These are phyloP conservation scores for Meteorus sp. DNA, from an alignment of 1,140 invertebrate species.

Conservation along the genomic window DNA sequence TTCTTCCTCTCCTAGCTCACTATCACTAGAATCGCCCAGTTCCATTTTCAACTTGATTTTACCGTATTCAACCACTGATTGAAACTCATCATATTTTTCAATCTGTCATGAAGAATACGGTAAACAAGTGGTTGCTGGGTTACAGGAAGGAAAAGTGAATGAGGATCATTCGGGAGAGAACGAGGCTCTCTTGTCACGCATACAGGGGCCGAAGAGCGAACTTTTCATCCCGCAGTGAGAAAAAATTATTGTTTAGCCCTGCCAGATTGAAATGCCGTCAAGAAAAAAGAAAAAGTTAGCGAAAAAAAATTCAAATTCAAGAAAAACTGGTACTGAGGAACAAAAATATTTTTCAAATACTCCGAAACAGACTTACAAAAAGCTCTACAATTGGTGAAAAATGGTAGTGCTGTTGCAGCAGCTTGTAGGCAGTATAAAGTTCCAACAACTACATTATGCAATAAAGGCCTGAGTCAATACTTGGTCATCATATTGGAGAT, in stretches of 20 bases:
- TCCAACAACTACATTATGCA: constrained; percentile 18
- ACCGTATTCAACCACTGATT: too few species aligned
- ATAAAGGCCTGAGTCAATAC: constrained; percentile 27
- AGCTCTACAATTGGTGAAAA: constrained; percentile 9
- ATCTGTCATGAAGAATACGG: too few species aligned
- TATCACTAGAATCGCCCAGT: too few species aligned
- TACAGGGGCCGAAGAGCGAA: too few species aligned
- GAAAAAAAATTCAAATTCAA: constrained; percentile 12
- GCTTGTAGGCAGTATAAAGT: constrained; percentile 20
- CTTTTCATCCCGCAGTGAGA: neutral
- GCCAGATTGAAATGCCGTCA: neutral
- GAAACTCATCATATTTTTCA: too few species aligned
- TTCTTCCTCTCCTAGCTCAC: too few species aligned
- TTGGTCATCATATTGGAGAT: constrained; percentile 28
- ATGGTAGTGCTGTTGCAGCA: constrained; percentile 7
- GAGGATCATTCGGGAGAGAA: too few species aligned
- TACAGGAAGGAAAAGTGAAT: too few species aligned
- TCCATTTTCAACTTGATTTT: too few species aligned
- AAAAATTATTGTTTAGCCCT: neutral
- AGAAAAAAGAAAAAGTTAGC: constrained; percentile 6
- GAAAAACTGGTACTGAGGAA: constrained; percentile 8
- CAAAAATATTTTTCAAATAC: constrained; percentile 16
- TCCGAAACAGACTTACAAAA: constrained; percentile 11
- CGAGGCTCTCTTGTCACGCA: too few species aligned
- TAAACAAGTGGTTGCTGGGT: too few species aligned